These are phyloP conservation scores for Acronicta psi DNA, from an alignment of 2,888 invertebrate genomes.

Conservation along the genomic window DNA sequence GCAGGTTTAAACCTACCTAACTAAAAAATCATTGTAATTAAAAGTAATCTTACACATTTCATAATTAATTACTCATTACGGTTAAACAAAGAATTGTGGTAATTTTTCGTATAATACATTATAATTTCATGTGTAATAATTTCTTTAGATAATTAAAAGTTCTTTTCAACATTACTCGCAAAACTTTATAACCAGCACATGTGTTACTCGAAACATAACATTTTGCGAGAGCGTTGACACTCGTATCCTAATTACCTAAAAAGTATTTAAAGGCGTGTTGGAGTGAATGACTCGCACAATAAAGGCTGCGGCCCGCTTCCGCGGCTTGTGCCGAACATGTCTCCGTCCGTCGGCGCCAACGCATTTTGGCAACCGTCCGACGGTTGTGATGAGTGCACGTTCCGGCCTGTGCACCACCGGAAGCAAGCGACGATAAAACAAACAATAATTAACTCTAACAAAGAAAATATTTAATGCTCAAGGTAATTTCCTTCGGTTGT, in stretches of 20 bases:
- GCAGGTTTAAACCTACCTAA: no score
- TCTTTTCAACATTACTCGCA: background rate
- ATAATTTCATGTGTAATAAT: no score
- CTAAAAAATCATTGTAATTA: no score
- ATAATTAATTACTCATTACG: no score
- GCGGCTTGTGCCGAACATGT: conserved; percentile 47
- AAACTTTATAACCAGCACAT: conserved; percentile 7
- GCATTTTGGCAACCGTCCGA: conserved; percentile 67
- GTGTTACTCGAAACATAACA: conserved; percentile 20
- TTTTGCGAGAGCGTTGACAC: conserved; percentile 40
- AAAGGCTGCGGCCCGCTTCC: conserved; percentile 55
- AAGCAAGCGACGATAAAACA: conserved; percentile 43
- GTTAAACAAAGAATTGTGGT: no score
- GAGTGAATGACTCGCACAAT: conserved; percentile 65
- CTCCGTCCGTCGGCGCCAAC: conserved; percentile 58
- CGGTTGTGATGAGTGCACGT: conserved; percentile 68
- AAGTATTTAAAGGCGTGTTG: conserved; percentile 56
- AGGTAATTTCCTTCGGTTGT: conserved; percentile 23
- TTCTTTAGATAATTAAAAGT: no score
- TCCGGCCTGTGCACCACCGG: conserved; percentile 59
- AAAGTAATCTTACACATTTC: no score
- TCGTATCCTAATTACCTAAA: conserved; percentile 62
- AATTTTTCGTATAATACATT: no score
- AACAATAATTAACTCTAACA: conserved; percentile 38
- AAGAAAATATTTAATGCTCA: conserved; percentile 23